Evolutionary conservation across 1,140 invertebrate species (phyloP), one percentile per base, ranked within the genome.

Genomic region (Drosophila insularis): DNA sequence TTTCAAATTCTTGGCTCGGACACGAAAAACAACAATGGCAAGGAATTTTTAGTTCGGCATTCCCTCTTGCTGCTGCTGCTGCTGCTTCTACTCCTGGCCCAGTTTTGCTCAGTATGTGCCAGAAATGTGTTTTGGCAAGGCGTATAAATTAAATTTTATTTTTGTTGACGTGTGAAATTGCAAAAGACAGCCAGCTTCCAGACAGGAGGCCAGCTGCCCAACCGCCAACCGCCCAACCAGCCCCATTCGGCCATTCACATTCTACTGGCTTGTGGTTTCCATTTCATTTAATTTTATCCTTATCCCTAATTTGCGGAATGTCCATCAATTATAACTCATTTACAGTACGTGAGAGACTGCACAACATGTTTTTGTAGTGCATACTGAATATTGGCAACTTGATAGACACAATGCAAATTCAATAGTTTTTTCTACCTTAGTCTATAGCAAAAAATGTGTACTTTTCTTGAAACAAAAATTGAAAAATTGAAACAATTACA

Each of bases 121-220:
- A 71, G 68, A 68, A 68, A 71, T 78, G 64, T 78, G 61, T 65
- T 78, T 78, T 78, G 68, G 64, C 73, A 72, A 62, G 76, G 61
- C 69, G 73, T 72, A 78, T 78, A 78, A 78, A 78, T 78, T 78
- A 76, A 78, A 76, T 76, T 78, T 68, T 76, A 76, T 76, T 78
- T 78, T 76, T 76, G 76, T 68, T 60, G 73, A 76, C 73, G 76
- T 78, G 76, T 68, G 76, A 76, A 76, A 78, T 78, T 78, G 76
- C 56, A 56, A 78, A 76, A 72, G 76, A 76, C 73, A 78, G 4
- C 35, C 35, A 37, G 35, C 35, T 11, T 27, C 27, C 27, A 27
- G 27, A 27, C 27, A 27, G 27, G 1, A 27, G 2, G 10, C 10
- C 35, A 32, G 21, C 50, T 19, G 35, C 27, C 65, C 35, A 27